Evolutionary conservation across 2,888 invertebrate species (phyloP), one percentile per base, ranked within the genome.

Genomic region (Argyra leucocephala): DNA sequence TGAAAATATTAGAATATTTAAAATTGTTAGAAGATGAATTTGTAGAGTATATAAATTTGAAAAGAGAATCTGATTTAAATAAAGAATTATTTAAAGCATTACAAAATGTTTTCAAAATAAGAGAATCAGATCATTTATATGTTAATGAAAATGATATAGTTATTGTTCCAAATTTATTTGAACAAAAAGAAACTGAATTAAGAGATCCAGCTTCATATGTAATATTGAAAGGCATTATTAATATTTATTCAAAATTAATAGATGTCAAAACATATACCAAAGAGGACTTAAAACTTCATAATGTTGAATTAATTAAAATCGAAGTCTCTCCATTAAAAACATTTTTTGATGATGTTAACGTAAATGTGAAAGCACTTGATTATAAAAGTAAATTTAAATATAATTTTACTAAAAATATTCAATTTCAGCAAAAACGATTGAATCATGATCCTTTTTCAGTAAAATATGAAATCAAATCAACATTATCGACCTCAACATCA

Each of bases 131-230:
- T 7, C 12, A 31, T 31, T 31, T 31, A 31, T 31, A 10, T 31
- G 31, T 31, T 31, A 31, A 31, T 62, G 82, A 82, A 64, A 73
- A 83, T 65, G 80, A 83, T 71, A 76, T 80, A 36, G 77, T 84
- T 31, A 36, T 84, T 64, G 78, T 82, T 0, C 87, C 88, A 57
- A 84, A 86, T 3, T 83, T 78, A 23, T 75, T 88, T 66, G 86
- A 88, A 74, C 82, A 86, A 68, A 82, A 82, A 71, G 84, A 86
- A 73, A 87, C 88, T 10, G 80, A 84, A 9, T 78, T 86, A 22
- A 83, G 87, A 64, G 89, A 89, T 72, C 88, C 89, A 9, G 85
- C 3, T 18, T 48, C 18, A 18, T 48, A 48, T 48, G 1, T 1
- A 48, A 48, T 48, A 18, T 48, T n/a, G 5, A 48, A 48, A 12